A percentile compares a stretch with the other conserved stretches of the same genome.
Conservation (phyloP, 2,113 vertebrate genomes). For the Excalfactoria chinensis region DNA sequence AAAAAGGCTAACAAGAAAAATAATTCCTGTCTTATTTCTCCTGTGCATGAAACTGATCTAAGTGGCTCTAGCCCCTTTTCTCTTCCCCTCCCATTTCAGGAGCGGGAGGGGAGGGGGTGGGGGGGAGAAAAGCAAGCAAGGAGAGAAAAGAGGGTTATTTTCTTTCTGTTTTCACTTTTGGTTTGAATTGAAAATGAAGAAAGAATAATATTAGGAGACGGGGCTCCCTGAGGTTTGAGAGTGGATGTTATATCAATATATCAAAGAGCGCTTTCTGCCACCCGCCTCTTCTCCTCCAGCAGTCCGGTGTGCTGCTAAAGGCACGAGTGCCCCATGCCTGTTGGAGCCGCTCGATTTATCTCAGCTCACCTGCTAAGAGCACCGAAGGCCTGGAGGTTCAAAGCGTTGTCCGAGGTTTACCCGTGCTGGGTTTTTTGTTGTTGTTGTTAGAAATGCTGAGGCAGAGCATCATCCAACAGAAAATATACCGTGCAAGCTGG, state of each 20-base stretch:
- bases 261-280: constrained; percentile 66
- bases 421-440: background rate
- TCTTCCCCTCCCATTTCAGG: constrained; percentile 26
- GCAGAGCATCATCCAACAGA: background rate
- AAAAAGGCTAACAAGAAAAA: constrained; percentile 75
- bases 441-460: background rate
- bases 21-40: constrained; percentile 70
- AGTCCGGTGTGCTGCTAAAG: constrained; percentile 2
- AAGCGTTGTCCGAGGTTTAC: constrained; percentile 46
- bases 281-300: constrained; percentile 22
- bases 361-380: constrained; percentile 71
- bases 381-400: constrained; percentile 56
- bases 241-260: constrained; percentile 43
- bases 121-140: background rate
- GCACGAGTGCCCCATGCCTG: background rate
- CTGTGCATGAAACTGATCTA: constrained; percentile 41
- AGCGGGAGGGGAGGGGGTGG: background rate
- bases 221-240: constrained; percentile 59
- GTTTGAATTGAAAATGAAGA: constrained; percentile 74
- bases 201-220: constrained; percentile 56
- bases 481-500: background rate
- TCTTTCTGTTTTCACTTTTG: constrained; percentile 73
- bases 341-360: constrained; percentile 30
- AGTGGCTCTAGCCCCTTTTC: constrained; percentile 1
- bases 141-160: constrained; percentile 23